Conservation (phyloP, 2,888 invertebrate genomes). For the Acrocera orbiculus region DNA sequence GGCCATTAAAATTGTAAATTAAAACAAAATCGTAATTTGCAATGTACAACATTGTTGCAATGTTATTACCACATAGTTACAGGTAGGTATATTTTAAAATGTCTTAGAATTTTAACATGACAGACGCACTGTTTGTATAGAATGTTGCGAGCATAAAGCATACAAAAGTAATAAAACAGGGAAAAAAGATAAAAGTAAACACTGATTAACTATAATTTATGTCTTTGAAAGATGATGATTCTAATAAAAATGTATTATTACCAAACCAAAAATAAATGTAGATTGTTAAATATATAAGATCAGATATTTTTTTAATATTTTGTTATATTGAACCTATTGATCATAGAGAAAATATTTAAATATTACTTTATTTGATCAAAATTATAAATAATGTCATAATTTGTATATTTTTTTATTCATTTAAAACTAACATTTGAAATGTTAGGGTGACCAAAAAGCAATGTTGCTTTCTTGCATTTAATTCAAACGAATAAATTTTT, state of each 20-base stretch:
- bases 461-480: too few relatives aligned
- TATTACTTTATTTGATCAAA: too few relatives aligned
- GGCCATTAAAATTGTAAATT: slow-evolving; percentile 6
- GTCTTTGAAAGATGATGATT: slow-evolving; percentile 1
- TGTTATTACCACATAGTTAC: background rate
- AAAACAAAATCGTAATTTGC: slow-evolving; percentile 2
- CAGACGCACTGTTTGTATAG: slow-evolving; percentile 1
- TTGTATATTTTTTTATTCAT: too few relatives aligned
- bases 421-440: too few relatives aligned
- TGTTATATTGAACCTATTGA: too few relatives aligned
- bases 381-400: too few relatives aligned
- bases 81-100: background rate
- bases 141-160: slow-evolving; percentile 5
- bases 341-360: too few relatives aligned
- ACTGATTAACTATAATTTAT: slow-evolving; percentile 6
- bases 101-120: background rate
- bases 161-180: slow-evolving; percentile 5
- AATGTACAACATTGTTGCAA: slow-evolving; percentile 5
- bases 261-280: too few relatives aligned
- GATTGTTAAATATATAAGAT: too few relatives aligned
- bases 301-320: too few relatives aligned
- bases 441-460: too few relatives aligned
- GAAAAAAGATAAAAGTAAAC: slow-evolving; percentile 6
- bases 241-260: slow-evolving; percentile 2
- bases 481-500: too few relatives aligned